Evolutionary conservation across 2,888 invertebrate genomes (phyloP).

Genomic region (Erannis defoliaria): DNA sequence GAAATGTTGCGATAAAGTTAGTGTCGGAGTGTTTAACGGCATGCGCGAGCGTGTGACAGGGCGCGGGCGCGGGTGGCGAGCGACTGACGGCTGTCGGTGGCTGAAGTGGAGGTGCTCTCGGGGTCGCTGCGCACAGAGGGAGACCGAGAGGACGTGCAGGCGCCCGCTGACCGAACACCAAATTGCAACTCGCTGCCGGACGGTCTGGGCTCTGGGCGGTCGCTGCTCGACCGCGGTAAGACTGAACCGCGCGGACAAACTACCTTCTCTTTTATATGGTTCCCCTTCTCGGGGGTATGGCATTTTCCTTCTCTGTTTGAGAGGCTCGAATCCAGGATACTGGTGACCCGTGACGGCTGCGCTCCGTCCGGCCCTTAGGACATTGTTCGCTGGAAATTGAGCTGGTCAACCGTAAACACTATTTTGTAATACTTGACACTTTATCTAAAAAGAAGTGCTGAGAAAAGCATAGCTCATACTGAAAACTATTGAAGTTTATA

Average conservation of each 20-base stretch:
- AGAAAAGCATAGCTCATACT: neutral
- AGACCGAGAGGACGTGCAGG: slow-evolving; percentile 39
- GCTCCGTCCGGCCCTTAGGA: slow-evolving; percentile 52
- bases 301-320: slow-evolving; percentile 60
- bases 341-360: slow-evolving; percentile 62
- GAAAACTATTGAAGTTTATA: too few relatives aligned
- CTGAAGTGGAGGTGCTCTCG: slow-evolving; percentile 18
- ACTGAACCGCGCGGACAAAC: slow-evolving; percentile 75
- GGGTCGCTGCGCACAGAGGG: slow-evolving; percentile 46
- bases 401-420: slow-evolving; percentile 49
- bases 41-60: slow-evolving; percentile 42
- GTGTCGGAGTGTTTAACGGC: slow-evolving; percentile 54
- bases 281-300: slow-evolving; percentile 69
- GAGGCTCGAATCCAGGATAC: slow-evolving; percentile 56
- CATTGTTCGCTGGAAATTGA: slow-evolving; percentile 50
- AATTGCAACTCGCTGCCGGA: slow-evolving; percentile 6
- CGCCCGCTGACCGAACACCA: slow-evolving; percentile 12
- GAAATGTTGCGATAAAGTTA: slow-evolving; percentile 53
- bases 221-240: slow-evolving; percentile 66
- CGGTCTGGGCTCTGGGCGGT: slow-evolving; percentile 47
- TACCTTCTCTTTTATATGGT: slow-evolving; percentile 78
- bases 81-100: slow-evolving; percentile 46
- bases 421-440: slow-evolving; percentile 12
- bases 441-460: neutral
- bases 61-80: slow-evolving; percentile 54